Conservation (phyloP, 2,797 vertebrate genomes). For the Lutjanus campechanus region DNA sequence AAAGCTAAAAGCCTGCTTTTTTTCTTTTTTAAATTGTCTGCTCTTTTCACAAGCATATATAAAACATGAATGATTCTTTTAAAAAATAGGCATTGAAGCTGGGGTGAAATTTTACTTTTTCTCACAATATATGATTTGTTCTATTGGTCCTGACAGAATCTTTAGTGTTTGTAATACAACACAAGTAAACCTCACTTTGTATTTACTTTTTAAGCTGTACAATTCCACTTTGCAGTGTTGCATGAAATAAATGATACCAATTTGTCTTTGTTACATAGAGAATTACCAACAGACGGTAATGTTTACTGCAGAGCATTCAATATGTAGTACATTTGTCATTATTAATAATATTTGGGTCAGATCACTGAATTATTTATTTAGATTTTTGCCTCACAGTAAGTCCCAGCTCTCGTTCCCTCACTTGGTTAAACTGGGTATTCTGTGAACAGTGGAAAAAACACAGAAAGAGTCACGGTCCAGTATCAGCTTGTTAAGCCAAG, state of each 20-base stretch:
- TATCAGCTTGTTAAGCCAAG: too few relatives aligned
- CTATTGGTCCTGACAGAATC: background rate
- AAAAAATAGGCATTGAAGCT: background rate
- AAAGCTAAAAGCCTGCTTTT: background rate
- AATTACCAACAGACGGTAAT: background rate
- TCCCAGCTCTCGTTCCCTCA: slow-evolving; percentile 1
- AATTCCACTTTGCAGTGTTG: background rate
- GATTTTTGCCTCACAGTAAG: background rate
- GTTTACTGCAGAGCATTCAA: background rate
- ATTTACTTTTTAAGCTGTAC: slow-evolving; percentile 8
- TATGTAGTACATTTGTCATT: slow-evolving; percentile 30
- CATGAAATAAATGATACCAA: slow-evolving; percentile 22
- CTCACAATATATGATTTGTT: background rate
- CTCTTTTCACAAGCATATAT: background rate
- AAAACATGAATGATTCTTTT: slow-evolving; percentile 6
- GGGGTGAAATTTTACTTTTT: background rate
- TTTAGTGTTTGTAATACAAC: background rate
- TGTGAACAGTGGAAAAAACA: background rate
- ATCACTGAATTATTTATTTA: background rate
- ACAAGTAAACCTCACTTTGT: background rate
- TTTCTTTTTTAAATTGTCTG: background rate
- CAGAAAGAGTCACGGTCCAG: too few relatives aligned
- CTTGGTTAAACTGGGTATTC: background rate
- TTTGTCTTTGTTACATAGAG: slow-evolving; percentile 15
- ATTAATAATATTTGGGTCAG: slow-evolving; percentile 5